Evolutionary conservation across 2,113 vertebrate genomes (phyloP), one percentile per base, ranked within the genome.

Genomic region (Pipa parva): DNA sequence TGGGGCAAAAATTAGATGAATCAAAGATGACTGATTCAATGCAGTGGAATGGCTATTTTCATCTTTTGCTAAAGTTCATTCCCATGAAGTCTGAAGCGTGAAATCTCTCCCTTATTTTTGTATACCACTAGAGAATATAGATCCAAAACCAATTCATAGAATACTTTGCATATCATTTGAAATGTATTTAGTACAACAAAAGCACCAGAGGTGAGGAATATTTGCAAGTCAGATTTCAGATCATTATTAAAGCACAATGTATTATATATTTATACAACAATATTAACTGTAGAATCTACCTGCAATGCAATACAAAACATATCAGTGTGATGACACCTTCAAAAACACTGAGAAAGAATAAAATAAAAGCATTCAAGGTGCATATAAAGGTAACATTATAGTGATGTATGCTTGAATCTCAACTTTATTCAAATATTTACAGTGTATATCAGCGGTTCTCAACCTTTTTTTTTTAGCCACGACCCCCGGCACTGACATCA

Each of bases 121-220:
- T 57, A 59, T 51, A 31, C 15, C 57, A 60, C 18, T 57, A 11
- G 56, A 48, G 57, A 69, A 54, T 60, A 69, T 42, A 60, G 48
- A 27, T 69, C 57, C 57, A 69, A 60, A 48, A 69, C 31, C 48
- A 69, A 54, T 60, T 69, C 28, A 51, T 39, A 50, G 65, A 69
- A 60, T 48, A 60, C 57, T 51, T 37, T 20, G 46, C 29, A 42
- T 42, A 39, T 50, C 13, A 60, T 60, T 52, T 50, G 54, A 69
- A 66, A 48, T 58, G 52, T 69, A 24, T 51, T 54, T 36, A 60
- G 46, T 52, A 42, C 37, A 49, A 59, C 31, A 33, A 11, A n/a
- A n/a, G n/a, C 15, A 51, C 46, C 54, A 68, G 28, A 50, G 36
- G 39, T 58, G 52, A 37, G 42, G 25, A 15, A 50, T 39, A n/a